A percentile compares a stretch with the other conserved stretches of the same genome.
Evolutionary conservation across 2,797 vertebrate species (phyloP).

Genomic region (Kryptopterus vitreolus): DNA sequence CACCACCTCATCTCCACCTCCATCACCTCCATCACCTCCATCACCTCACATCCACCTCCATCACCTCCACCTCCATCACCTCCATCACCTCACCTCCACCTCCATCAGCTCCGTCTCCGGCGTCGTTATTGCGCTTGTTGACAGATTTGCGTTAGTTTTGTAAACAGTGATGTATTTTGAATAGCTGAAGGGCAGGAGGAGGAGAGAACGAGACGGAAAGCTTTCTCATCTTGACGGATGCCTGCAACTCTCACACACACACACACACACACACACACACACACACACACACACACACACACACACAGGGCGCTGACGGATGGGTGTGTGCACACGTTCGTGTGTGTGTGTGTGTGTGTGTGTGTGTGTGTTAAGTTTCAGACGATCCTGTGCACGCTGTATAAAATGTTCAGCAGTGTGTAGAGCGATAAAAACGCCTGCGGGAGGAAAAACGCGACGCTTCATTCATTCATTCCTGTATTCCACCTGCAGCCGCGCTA

Average conservation of each 20-base stretch:
- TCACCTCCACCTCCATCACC: no score
- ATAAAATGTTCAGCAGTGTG: constrained; percentile 28
- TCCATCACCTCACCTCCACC: no score
- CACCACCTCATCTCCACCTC: no score
- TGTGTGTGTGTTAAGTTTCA: not conserved
- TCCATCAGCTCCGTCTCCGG: not conserved
- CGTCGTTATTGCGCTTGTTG: constrained; percentile 5
- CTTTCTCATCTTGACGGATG: constrained; percentile 30
- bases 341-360: not conserved
- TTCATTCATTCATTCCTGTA: constrained; percentile 47
- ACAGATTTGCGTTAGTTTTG: constrained; percentile 33
- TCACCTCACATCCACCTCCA: no score
- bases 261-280: constrained; percentile 1
- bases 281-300: not conserved
- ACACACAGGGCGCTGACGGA: no score
- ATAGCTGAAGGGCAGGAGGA: constrained; percentile 3
- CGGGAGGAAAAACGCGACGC: no score
- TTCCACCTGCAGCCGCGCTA: constrained; percentile 17
- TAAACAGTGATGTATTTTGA: constrained; percentile 35
- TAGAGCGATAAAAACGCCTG: constrained; percentile 31
- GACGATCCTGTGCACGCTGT: constrained; percentile 16
- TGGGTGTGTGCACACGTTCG: no score
- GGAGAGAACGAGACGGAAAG: not conserved
- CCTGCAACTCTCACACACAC: not conserved
- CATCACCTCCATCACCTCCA: no score